These are phyloP conservation scores for Atta colombica DNA, from an alignment of 1,140 invertebrate species.

Conservation along the genomic window DNA sequence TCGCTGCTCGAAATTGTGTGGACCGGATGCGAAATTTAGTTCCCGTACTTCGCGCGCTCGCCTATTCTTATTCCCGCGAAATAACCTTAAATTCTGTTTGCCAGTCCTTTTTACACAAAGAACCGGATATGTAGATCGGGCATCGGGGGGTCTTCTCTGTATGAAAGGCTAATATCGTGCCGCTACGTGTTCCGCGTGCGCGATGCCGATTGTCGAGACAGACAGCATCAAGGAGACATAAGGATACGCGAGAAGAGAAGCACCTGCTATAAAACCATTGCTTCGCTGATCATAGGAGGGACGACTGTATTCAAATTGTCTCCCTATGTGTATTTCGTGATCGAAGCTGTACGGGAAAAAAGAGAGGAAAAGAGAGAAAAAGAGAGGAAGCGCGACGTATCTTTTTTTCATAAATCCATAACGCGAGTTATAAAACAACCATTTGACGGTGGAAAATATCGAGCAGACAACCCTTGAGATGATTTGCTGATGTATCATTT, in stretches of 20 bases:
- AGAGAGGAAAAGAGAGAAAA: neutral
- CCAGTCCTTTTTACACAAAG: slow-evolving; percentile 84
- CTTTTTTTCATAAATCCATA: slow-evolving; percentile 65
- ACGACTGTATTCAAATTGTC: slow-evolving; percentile 71
- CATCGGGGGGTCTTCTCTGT: slow-evolving; percentile 74
- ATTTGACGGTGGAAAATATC: slow-evolving; percentile 58
- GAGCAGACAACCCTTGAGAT: slow-evolving; percentile 28
- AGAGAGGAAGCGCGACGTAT: slow-evolving; percentile 20
- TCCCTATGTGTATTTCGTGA: slow-evolving; percentile 48
- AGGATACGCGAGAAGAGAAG: slow-evolving; percentile 48
- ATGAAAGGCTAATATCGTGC: slow-evolving; percentile 84
- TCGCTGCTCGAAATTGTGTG: slow-evolving; percentile 57
- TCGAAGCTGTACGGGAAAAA: slow-evolving; percentile 26
- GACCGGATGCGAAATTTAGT: slow-evolving; percentile 71
- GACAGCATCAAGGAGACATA: slow-evolving; percentile 31
- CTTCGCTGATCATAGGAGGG: slow-evolving; percentile 72
- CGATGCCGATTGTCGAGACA: slow-evolving; percentile 66
- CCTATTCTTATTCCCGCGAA: slow-evolving; percentile 84
- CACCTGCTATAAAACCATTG: slow-evolving; percentile 75
- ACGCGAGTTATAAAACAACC: slow-evolving; percentile 64
- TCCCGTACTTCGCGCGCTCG: slow-evolving; percentile 71
- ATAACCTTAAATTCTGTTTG: slow-evolving; percentile 85
- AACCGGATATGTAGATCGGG: slow-evolving; percentile 83
- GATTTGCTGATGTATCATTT: slow-evolving; percentile 62
- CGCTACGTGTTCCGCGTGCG: slow-evolving; percentile 79